These are phyloP conservation scores for Python bivittatus DNA, from an alignment of 2,113 vertebrate genomes.

Conservation along the genomic window DNA sequence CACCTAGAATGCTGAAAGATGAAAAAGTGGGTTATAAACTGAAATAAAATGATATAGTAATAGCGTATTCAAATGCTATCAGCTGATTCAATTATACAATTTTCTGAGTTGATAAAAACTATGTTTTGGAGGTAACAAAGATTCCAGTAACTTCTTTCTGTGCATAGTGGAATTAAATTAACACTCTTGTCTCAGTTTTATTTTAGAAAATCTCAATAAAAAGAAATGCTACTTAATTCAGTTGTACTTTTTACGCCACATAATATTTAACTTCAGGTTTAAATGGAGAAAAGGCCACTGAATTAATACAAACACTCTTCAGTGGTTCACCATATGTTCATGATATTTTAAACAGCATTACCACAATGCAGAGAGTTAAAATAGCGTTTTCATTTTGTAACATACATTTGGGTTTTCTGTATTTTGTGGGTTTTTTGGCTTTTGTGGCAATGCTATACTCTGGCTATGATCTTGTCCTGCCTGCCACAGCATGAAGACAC, in stretches of 20 bases:
- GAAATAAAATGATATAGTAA: neutral
- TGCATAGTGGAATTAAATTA: neutral
- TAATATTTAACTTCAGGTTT: neutral
- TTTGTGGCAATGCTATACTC: neutral
- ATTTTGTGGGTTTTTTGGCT: neutral
- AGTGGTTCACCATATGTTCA: conserved; percentile 3
- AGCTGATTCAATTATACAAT: neutral
- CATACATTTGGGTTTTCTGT: neutral
- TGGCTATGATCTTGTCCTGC: neutral
- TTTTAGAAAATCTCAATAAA: neutral
- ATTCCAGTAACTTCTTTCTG: neutral
- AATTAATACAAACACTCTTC: neutral
- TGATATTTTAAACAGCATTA: neutral
- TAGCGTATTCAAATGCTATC: neutral
- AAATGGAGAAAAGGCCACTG: neutral
- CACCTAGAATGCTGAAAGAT: neutral
- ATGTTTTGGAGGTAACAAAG: neutral
- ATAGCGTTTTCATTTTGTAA: neutral
- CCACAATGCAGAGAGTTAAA: neutral
- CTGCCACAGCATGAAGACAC: neutral
- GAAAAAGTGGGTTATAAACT: neutral
- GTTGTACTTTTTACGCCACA: neutral
- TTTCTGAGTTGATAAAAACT: neutral
- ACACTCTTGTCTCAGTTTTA: neutral
- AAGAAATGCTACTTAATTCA: neutral